Evolutionary conservation across 2,888 invertebrate genomes (phyloP), one percentile per base, ranked within the genome.

Genomic region (Malacosoma neustria): DNA sequence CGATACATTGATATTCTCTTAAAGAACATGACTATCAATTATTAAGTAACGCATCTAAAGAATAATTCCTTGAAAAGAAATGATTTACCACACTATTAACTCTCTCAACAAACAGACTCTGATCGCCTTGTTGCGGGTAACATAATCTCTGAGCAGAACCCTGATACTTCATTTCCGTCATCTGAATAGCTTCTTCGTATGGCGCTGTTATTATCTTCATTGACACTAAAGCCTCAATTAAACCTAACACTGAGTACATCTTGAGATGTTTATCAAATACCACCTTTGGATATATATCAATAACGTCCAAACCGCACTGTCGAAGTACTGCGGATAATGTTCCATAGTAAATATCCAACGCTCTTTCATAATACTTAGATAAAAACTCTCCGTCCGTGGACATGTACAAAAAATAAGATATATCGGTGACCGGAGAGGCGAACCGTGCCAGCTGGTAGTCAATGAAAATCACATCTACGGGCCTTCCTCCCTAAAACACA

Each of bases 151-250:
- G 54, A 46, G 66, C 59, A 30, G 44, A 39, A 38, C 33, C 47
- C 43, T 64, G 60, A 55, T 71, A 64, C 63, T 67, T 72, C 49
- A 62, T 61, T 57, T 72, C 71, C 35, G 62, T 62, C 71, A 77
- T 70, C 58, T 72, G 65, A 29, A 65, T 50, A 6, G 75, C 74
- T 22, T 73, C 72, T 33, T 74, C 77, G 30, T 58, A 53, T 29
- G 57, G 58, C 5, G 74, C 71, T 13, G 80, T 80, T 50, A 80
- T 74, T 54, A 80, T 76, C 57, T 72, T 71, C 76, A 77, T 71
- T 13, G 76, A 74, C 46, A 79, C 62, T 39, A 80, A 54, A 39
- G 77, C 74, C 51, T 80, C 80, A 42, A 76, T 64, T 41, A 79
- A 57, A 14, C 76, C 77, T 14, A 72, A 51, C 2, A 77, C 67